Evolutionary conservation across 2,888 invertebrate genomes (phyloP), one percentile per base, ranked within the genome.

Genomic region (Ectemnius cavifrons): DNA sequence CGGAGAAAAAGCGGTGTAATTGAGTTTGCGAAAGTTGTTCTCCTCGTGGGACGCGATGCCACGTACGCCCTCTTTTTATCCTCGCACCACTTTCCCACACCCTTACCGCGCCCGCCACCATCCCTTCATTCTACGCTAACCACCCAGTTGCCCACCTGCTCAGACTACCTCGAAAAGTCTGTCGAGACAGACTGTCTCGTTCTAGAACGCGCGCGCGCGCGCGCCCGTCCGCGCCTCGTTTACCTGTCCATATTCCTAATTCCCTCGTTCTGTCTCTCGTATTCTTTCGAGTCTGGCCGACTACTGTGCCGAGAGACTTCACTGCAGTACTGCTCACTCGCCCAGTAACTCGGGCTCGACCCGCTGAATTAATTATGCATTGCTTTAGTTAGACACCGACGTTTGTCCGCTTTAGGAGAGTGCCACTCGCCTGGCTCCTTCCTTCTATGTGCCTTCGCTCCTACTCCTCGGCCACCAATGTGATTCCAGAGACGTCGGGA

Each of bases 361-460:
- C 72, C 73, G 82, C 61, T 78, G 71, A 82, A 82, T 82, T 82
- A 82, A 82, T 82, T 82, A 82, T 75, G 75, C 82, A 80, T 77
- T 73, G 75, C 68, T 72, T 75, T 71, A 73, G 72, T 79, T 79
- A 67, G 80, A 75, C 67, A 71, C 59, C 67, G 71, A 67, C 71
- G 67, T 68, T 71, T 69, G 78, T 67, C 66, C 65, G 74, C 73
- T 77, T 71, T 62, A 16, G 56, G 46, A 52, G 56, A 49, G 47
- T 37, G 37, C 37, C 37, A 37, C 37, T 37, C 37, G 37, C 8
- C 13, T 58, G 67, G 4, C 11, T 52, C 52, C 13, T 49, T 16
- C n/a, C 20, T 61, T 65, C 37, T 37, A 6, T 37, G 3, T 37
- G 8, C 11, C 37, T 37, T 11, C 37, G 8, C 37, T 37, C 11